Percentiles rank a stretch among this genome's conserved stretches.
These are phyloP conservation scores for Sarotherodon lohbergeri DNA, from an alignment of 2,113 vertebrate genomes.

Conservation along the genomic window DNA sequence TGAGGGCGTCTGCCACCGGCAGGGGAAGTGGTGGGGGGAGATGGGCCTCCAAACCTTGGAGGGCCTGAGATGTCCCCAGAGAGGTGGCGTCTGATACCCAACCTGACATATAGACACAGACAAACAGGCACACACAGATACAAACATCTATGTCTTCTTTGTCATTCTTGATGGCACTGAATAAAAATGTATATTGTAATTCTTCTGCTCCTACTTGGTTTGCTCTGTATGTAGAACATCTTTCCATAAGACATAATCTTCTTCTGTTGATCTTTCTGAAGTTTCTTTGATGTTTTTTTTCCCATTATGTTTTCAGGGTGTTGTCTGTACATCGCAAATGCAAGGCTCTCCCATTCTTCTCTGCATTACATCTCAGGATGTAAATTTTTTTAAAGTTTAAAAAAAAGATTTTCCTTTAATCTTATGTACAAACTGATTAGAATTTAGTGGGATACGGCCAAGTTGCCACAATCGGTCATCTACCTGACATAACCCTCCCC, in stretches of 20 bases:
- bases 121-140: too few species aligned
- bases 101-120: too few species aligned
- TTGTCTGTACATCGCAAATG: neutral
- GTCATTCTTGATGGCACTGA: neutral
- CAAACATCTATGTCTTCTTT: too few species aligned
- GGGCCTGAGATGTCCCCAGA: too few species aligned
- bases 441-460: neutral
- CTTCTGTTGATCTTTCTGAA: neutral
- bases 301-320: neutral
- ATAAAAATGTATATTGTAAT: neutral
- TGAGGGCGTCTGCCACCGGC: too few species aligned
- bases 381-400: neutral
- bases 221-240: neutral
- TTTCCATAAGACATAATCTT: neutral
- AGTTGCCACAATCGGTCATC: neutral
- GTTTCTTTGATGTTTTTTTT: neutral
- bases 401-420: neutral
- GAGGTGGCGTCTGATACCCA: too few species aligned
- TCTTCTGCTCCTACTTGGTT: neutral
- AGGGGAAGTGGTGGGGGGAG: too few species aligned
- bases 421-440: neutral
- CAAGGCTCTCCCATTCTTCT: neutral
- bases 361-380: neutral
- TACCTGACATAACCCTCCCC: neutral
- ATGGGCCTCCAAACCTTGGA: too few species aligned